phyloP scores from a whole-genome alignment of 2,888 invertebrate species.

The Rhodophaea formosa region DNA sequence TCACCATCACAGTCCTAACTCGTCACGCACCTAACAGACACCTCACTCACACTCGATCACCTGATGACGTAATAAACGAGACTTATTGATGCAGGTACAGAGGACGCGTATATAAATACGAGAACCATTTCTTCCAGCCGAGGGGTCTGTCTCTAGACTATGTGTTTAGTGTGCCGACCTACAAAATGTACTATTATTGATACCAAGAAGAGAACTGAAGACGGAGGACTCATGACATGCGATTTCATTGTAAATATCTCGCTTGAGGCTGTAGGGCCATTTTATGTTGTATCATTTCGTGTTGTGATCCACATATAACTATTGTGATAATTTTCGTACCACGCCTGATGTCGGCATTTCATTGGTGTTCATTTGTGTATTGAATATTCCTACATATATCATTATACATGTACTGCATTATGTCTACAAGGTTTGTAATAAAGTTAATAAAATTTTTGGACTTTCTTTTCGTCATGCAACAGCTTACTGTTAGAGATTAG shows the following conservation, averaged over 20 bases:
- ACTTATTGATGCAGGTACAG: conserved; percentile 79
- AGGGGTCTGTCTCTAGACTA: conserved; percentile 74
- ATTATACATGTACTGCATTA: conserved; percentile 37
- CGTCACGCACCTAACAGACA: conserved; percentile 36
- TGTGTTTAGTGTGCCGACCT: conserved; percentile 77
- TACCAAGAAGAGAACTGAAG: conserved; percentile 38
- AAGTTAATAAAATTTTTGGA: conserved; percentile 57
- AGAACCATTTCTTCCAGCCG: conserved; percentile 80
- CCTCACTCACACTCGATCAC: conserved; percentile 26
- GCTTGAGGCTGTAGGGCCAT: conserved; percentile 46
- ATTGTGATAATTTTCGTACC: conserved; percentile 68
- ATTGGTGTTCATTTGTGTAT: conserved; percentile 35
- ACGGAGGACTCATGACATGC: conserved; percentile 38
- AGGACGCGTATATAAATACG: conserved; percentile 78
- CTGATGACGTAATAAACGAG: conserved; percentile 30
- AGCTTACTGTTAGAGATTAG: not conserved
- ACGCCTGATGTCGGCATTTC: conserved; percentile 36
- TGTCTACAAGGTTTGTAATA: conserved; percentile 56
- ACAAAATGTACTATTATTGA: conserved; percentile 78
- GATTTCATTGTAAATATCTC: conserved; percentile 56
- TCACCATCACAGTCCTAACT: conserved; percentile 36
- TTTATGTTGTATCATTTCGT: conserved; percentile 59
- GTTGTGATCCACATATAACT: conserved; percentile 67
- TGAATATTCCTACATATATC: conserved; percentile 26
- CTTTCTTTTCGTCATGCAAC: conserved; percentile 51